These are phyloP conservation scores for Enteromius argenteus DNA, from an alignment of 2,797 vertebrate species.

Conservation along the genomic window DNA sequence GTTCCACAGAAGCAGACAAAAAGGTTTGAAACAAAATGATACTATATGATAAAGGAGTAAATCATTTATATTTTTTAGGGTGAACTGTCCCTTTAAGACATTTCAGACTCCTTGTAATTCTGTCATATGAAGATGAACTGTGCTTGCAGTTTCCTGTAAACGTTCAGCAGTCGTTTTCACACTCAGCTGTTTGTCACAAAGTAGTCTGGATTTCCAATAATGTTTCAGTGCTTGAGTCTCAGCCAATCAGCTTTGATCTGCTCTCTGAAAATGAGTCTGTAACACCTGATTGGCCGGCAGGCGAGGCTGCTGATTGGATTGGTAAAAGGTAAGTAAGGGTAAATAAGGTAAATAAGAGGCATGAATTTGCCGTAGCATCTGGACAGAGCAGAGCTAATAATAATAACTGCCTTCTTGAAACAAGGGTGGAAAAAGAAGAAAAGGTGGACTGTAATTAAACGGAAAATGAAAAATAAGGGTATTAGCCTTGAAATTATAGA, in stretches of 20 bases:
- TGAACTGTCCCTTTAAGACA: not conserved
- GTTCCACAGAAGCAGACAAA: not conserved
- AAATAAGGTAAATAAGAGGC: conserved; percentile 54
- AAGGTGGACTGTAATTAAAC: conserved; percentile 7
- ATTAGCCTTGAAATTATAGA: conserved; percentile 21
- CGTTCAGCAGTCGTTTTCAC: not conserved
- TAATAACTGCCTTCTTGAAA: conserved; percentile 47
- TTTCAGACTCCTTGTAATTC: not conserved
- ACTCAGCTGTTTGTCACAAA: not conserved
- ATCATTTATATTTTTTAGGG: not conserved
- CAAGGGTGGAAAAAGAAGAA: not conserved
- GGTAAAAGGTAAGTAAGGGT: too few species aligned
- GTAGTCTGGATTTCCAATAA: too few species aligned
- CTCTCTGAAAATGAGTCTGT: not conserved
- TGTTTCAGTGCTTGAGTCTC: not conserved
- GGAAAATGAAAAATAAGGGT: not conserved
- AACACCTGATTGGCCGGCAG: conserved; percentile 18
- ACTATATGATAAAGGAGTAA: not conserved
- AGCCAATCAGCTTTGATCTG: conserved; percentile 15
- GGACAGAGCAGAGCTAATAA: conserved; percentile 30
- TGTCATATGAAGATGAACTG: not conserved
- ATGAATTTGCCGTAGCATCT: conserved; percentile 47
- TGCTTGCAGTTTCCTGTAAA: not conserved
- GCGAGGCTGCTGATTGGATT: not conserved
- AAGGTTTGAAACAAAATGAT: not conserved